These are phyloP conservation scores for Sesamia inferens DNA, from an alignment of 2,888 invertebrate genomes.

Conservation along the genomic window DNA sequence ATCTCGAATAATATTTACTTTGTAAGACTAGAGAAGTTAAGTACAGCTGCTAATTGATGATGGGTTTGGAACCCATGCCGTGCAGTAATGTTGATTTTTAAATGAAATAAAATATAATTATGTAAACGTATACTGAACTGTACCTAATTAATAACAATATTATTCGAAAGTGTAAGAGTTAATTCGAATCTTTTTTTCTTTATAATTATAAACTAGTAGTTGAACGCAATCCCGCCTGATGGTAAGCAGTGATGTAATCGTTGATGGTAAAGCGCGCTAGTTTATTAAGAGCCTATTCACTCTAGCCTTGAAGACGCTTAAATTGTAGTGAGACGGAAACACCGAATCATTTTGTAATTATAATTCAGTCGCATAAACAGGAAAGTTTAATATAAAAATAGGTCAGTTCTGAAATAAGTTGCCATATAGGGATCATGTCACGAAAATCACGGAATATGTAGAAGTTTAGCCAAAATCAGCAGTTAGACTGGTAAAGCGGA, in stretches of 20 bases:
- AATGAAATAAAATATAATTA: neutral
- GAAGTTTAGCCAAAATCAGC: no score
- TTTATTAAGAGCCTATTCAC: no score
- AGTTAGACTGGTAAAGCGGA: no score
- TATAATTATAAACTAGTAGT: neutral
- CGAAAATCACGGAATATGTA: neutral
- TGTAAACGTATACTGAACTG: neutral
- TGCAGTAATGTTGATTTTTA: neutral
- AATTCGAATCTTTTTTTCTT: no score
- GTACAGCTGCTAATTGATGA: conserved; percentile 4
- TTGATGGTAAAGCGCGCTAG: no score
- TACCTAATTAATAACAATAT: no score
- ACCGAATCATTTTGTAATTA: neutral
- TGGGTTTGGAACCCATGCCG: neutral
- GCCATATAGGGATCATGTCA: neutral
- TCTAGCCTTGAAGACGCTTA: no score
- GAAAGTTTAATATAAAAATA: neutral
- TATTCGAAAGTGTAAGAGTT: no score
- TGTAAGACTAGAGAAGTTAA: neutral
- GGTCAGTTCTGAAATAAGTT: neutral
- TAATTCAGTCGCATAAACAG: neutral
- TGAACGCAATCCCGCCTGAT: no score
- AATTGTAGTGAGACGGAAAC: neutral
- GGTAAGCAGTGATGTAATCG: no score
- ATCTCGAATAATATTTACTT: conserved; percentile 43